Evolutionary conservation across 2,113 vertebrate genomes (phyloP).

Genomic region (Pedionomus torquatus): DNA sequence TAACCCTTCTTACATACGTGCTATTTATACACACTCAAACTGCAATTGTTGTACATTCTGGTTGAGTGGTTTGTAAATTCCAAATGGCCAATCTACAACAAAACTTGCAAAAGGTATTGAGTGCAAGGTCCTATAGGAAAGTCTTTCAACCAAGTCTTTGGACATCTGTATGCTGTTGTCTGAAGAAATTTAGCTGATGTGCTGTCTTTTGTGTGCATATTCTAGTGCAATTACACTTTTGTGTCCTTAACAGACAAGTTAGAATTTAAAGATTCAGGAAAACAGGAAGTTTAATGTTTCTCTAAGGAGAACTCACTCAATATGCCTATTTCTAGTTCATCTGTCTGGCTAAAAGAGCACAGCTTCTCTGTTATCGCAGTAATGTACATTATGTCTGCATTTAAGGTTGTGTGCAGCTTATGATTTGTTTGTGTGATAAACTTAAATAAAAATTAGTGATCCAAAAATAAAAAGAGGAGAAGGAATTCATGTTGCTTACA

Average conservation of each 20-base stretch:
- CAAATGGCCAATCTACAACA: background rate
- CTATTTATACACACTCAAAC: background rate
- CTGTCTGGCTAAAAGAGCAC: background rate
- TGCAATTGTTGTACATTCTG: background rate
- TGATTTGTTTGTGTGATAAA: slow-evolving; percentile 1
- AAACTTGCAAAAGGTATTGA: background rate
- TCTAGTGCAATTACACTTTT: slow-evolving; percentile 24
- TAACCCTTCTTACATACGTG: background rate
- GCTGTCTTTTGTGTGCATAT: background rate
- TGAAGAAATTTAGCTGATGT: slow-evolving; percentile 35
- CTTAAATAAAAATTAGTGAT: slow-evolving; percentile 21
- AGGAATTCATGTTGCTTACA: background rate
- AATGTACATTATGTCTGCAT: background rate
- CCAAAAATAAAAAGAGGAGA: slow-evolving; percentile 3
- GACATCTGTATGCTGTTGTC: background rate
- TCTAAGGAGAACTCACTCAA: background rate
- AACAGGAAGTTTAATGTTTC: background rate
- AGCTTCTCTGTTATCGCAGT: background rate
- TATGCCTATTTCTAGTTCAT: slow-evolving; percentile 2
- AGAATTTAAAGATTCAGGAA: slow-evolving; percentile 24
- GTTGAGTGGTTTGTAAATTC: background rate
- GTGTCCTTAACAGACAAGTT: background rate
- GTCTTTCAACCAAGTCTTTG: background rate
- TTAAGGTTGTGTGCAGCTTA: background rate
- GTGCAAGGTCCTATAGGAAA: background rate